Percentiles rank a stretch among this genome's conserved stretches.
These are phyloP conservation scores for Sarcophaga caerulescens DNA, from an alignment of 2,888 invertebrate genomes.

Conservation along the genomic window DNA sequence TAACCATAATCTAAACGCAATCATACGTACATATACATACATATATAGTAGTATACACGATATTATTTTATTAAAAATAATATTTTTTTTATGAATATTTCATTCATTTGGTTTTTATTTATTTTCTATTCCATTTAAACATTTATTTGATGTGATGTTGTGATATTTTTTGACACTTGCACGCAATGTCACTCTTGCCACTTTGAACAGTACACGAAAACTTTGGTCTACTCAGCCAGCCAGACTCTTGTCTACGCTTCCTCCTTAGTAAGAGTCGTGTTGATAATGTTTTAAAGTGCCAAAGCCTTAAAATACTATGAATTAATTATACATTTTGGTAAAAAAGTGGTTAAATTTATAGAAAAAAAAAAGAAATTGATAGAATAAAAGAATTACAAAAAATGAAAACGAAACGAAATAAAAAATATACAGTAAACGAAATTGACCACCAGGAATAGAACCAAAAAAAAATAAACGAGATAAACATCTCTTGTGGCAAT, in stretches of 20 bases:
- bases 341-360: constrained; percentile 50
- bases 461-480: constrained; percentile 8
- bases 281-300: constrained; percentile 47
- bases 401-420: not conserved
- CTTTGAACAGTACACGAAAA: constrained; percentile 69
- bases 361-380: not conserved
- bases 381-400: not conserved
- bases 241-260: constrained; percentile 8
- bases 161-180: constrained; percentile 81
- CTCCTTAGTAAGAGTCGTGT: constrained; percentile 30
- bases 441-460: constrained; percentile 35
- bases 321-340: constrained; percentile 77
- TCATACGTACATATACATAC: constrained; percentile 14
- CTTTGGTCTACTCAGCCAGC: constrained; percentile 53
- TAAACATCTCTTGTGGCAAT: constrained; percentile 34
- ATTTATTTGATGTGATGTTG: constrained; percentile 81
- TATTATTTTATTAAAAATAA: constrained; percentile 46
- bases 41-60: constrained; percentile 26
- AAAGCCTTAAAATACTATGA: constrained; percentile 72
- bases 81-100: constrained; percentile 41
- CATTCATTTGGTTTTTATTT: constrained; percentile 5
- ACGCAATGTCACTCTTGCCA: constrained; percentile 74
- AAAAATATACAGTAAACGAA: not conserved
- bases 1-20: constrained; percentile 53
- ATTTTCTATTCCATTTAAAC: constrained; percentile 71